Conservation (phyloP, 2,888 invertebrate genomes). For the Campoplex nolae region DNA sequence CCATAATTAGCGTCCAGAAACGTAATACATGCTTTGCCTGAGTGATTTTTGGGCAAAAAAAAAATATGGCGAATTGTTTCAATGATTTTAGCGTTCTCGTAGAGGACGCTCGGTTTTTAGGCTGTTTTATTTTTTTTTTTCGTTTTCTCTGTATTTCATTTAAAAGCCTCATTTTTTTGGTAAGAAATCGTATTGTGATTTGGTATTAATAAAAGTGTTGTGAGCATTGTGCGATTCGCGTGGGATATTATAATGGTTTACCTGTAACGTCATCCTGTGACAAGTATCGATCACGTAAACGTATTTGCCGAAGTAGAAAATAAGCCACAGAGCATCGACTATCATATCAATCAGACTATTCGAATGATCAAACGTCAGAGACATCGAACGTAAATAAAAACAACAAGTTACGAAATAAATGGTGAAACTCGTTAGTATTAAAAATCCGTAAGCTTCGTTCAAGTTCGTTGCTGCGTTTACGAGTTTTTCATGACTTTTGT, state of each 20-base stretch:
- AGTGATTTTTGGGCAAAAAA: conserved; percentile 14
- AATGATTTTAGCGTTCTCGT: not conserved
- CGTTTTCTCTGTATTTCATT: not conserved
- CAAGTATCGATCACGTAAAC: conserved; percentile 55
- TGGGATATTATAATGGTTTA: conserved; percentile 8
- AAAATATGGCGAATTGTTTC: conserved; percentile 9
- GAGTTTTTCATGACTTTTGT: conserved; percentile 64
- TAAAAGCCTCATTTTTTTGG: not conserved
- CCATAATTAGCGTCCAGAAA: not conserved
- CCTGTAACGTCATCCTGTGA: conserved; percentile 53
- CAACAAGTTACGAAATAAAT: conserved; percentile 55
- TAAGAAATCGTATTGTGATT: not conserved
- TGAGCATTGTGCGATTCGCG: not conserved
- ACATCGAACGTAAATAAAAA: conserved; percentile 49
- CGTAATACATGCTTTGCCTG: not conserved
- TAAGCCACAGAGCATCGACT: conserved; percentile 56
- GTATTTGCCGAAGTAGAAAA: conserved; percentile 64
- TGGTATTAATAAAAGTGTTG: not conserved
- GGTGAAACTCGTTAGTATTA: conserved; percentile 59
- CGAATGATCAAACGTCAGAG: conserved; percentile 10
- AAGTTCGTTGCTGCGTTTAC: conserved; percentile 48
- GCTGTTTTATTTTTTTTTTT: not conserved
- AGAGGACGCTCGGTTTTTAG: not conserved
- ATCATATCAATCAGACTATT: conserved; percentile 50
- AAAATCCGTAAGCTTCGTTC: conserved; percentile 55